Conservation (phyloP, 2,888 invertebrate genomes). For the Rosalia funebris region DNA sequence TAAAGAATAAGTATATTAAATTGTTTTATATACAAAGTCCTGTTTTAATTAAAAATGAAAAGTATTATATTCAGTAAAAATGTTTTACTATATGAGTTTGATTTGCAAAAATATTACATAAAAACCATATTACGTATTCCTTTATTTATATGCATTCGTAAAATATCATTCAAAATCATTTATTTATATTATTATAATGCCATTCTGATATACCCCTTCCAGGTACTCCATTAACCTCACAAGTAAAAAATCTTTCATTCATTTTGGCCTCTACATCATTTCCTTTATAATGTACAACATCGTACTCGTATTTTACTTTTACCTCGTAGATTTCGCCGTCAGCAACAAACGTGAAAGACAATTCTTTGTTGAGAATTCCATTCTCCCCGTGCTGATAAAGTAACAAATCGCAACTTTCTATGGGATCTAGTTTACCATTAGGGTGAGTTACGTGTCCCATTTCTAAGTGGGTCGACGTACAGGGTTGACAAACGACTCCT, state of each 20-base stretch:
- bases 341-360: constrained; percentile 73
- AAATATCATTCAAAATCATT: not conserved
- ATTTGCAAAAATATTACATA: no score
- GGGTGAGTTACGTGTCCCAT: constrained; percentile 71
- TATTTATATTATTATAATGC: constrained; percentile 66
- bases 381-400: constrained; percentile 77
- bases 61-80: no score
- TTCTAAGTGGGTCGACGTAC: constrained; percentile 72
- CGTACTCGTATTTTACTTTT: constrained; percentile 68
- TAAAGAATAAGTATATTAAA: no score
- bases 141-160: no score
- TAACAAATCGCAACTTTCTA: constrained; percentile 72
- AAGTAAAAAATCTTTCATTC: constrained; percentile 70
- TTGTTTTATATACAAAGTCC: no score
- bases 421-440: constrained; percentile 64
- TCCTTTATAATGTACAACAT: constrained; percentile 73
- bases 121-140: no score
- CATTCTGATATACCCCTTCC: constrained; percentile 80
- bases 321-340: constrained; percentile 68
- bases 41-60: no score
- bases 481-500: constrained; percentile 81
- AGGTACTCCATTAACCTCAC: constrained; percentile 70
- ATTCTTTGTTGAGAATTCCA: constrained; percentile 69
- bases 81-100: no score
- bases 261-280: constrained; percentile 75